Evolutionary conservation across 2,113 vertebrate species (phyloP), one percentile per base, ranked within the genome.

Genomic region (Bufo bufo): DNA sequence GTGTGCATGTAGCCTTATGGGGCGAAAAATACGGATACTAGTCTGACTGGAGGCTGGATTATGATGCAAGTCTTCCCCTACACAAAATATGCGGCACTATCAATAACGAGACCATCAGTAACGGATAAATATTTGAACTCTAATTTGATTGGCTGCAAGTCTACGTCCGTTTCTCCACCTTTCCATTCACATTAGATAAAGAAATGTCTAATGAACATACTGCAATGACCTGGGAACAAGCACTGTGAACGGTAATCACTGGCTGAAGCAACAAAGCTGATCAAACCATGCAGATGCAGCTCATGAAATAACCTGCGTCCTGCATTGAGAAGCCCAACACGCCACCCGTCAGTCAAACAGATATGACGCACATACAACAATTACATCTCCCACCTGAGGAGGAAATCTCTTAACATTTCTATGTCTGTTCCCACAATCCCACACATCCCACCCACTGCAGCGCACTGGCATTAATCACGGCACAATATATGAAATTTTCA

Each of bases 371-470:
- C 75, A 17, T 23, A 63, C 10, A 78, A n/a, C 59, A 78, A 86
- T 86, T 65, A 65, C 58, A 80, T 66, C 85, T 69, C 61, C 85
- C 85, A 87, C 86, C 77, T 87, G 23, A 54, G 66, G 49, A 69
- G 63, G 16, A 71, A 71, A 80, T 80, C 47, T 80, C n/a, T n/a
- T 49, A 71, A 66, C 61, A 54, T 66, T 77, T 50, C 74, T 77
- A 75, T 49, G 49, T 66, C 63, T 71, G 33, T 56, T 78, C 20
- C 11, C 23, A 54, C 10, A 23, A 19, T 78, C 77, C 19, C 49
- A 75, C 72, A 78, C 77, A 23, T 56, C 77, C n/a, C 50, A 7
- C 77, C 77, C 77, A 78, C 77, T 56, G 33, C 69, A 43, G 11
- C 6, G 8, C 19, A 8, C 63, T n/a, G 8, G 63, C 19, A 20